Evolutionary conservation across 2,113 vertebrate species (phyloP).

Genomic region (Prionailurus viverrinus): DNA sequence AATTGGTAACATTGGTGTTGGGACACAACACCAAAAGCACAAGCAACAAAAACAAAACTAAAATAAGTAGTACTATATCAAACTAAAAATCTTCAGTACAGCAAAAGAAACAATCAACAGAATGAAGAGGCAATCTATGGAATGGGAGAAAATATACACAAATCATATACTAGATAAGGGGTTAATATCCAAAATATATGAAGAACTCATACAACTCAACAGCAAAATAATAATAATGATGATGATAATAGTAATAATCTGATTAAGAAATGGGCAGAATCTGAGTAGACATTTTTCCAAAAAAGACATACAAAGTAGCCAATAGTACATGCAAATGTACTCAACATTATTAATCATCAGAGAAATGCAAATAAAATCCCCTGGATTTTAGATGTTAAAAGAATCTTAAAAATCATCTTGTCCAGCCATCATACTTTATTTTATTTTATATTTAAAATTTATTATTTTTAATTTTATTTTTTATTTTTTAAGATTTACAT

Average conservation of each 20-base stretch:
- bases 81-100: constrained; percentile 7
- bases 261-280: neutral
- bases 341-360: neutral
- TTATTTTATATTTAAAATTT: no score
- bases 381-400: no score
- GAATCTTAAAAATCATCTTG: no score
- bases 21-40: neutral
- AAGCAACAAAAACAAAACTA: neutral
- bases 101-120: neutral
- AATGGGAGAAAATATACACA: neutral
- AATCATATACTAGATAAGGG: neutral
- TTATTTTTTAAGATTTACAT: no score
- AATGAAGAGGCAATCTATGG: neutral
- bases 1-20: no score
- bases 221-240: neutral
- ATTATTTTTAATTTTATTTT: no score
- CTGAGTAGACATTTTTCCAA: neutral
- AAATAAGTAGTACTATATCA: neutral
- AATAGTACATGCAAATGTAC: neutral
- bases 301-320: neutral
- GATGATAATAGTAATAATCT: neutral
- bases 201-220: neutral
- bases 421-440: no score
- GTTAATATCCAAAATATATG: neutral
- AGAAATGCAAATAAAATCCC: neutral